A percentile compares a stretch with the other conserved stretches of the same genome.
phyloP scores from a whole-genome alignment of 2,113 vertebrate species.

The Pituophis catenifer region DNA sequence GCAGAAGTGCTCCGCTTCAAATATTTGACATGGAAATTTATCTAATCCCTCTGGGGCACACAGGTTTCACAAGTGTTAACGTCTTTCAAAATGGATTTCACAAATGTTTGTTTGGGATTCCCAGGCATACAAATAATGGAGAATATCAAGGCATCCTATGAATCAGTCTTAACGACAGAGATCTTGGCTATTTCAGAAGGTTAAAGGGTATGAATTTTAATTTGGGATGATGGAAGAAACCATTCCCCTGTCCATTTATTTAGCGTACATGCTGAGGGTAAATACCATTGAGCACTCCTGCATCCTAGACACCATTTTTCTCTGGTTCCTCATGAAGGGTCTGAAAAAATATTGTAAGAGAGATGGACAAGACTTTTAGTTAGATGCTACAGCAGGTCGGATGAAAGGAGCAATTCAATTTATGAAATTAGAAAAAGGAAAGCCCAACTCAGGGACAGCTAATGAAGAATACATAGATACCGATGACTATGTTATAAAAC shows the following conservation, averaged over 20 bases:
- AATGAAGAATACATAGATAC: background rate
- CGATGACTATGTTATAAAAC: background rate
- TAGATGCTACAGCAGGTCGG: background rate
- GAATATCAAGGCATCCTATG: constrained; percentile 74
- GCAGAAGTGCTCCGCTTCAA: constrained; percentile 81
- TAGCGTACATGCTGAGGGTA: constrained; percentile 29
- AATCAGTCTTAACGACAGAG: constrained; percentile 71
- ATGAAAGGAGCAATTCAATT: background rate
- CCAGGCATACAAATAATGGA: constrained; percentile 77
- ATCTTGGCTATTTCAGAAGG: constrained; percentile 65
- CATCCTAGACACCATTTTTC: constrained; percentile 36
- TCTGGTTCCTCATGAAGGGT: constrained; percentile 52
- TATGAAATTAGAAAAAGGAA: background rate
- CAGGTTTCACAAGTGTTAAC: constrained; percentile 80
- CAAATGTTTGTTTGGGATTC: constrained; percentile 81
- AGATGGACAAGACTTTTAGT: background rate
- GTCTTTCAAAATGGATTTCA: constrained; percentile 83
- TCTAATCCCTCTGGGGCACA: constrained; percentile 82
- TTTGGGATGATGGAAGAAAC: constrained; percentile 51
- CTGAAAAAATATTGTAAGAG: background rate
- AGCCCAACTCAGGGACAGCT: background rate
- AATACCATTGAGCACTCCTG: constrained; percentile 49
- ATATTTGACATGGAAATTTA: constrained; percentile 88
- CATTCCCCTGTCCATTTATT: constrained; percentile 48
- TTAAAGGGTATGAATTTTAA: constrained; percentile 76